A percentile compares a stretch with the other conserved stretches of the same genome.
Conservation (phyloP, 2,113 vertebrate species). For the Paradisaea rubra region DNA sequence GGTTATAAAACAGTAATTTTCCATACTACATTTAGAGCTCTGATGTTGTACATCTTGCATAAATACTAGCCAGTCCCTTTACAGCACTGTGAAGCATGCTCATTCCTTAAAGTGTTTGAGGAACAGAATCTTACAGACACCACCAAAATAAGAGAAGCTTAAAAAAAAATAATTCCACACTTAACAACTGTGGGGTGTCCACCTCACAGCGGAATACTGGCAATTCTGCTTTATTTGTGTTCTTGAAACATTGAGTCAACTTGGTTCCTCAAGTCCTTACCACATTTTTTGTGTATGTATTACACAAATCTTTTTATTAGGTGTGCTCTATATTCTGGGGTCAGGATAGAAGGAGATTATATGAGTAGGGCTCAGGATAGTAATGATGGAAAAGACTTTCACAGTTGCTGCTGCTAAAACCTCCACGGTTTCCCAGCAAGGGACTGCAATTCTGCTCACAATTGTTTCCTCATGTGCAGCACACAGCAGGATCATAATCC, state of each 20-base stretch:
- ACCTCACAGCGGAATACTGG: not conserved
- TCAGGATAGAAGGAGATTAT: not conserved
- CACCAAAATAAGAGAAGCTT: not conserved
- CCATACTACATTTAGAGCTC: not conserved
- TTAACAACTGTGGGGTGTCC: not conserved
- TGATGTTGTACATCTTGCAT: not conserved
- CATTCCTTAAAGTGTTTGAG: not conserved
- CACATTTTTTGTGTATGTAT: not conserved
- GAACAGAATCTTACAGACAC: not conserved
- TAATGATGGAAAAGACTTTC: not conserved
- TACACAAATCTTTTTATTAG: not conserved
- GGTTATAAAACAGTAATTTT: not conserved
- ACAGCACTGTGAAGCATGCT: not conserved
- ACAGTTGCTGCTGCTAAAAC: not conserved
- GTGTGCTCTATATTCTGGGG: not conserved
- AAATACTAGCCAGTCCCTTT: not conserved
- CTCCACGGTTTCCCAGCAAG: not conserved
- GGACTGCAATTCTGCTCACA: not conserved
- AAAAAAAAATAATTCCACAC: not conserved
- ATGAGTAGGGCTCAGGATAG: not conserved
- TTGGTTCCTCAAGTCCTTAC: not conserved
- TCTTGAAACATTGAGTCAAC: not conserved
- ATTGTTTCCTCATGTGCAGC: not conserved
- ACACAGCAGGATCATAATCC: not conserved
- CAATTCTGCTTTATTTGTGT: not conserved